Percentiles rank a stretch among this genome's conserved stretches.
Conservation (phyloP, 2,113 vertebrate species). For the Dryoscopus gambensis region DNA sequence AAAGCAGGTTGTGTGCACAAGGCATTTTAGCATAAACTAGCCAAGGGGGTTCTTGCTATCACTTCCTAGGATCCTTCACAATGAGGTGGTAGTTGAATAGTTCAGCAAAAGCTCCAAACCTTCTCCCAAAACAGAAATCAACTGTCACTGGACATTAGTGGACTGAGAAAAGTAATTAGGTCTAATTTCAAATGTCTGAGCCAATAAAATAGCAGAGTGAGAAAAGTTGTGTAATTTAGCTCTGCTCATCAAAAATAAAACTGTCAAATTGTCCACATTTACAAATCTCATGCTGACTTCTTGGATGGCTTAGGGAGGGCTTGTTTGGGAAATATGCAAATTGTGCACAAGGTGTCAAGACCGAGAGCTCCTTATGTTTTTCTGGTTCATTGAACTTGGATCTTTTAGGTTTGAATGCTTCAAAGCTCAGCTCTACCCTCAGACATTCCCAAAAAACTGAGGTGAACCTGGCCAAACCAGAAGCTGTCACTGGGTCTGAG, state of each 20-base stretch:
- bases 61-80: not conserved
- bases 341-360: not conserved
- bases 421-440: not conserved
- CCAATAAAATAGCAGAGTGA: conserved; percentile 1
- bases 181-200: conserved; percentile 37
- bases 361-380: not conserved
- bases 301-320: not conserved
- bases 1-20: not conserved
- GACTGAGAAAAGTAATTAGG: conserved; percentile 40
- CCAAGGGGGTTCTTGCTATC: not conserved
- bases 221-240: not conserved
- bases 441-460: not conserved
- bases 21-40: not conserved
- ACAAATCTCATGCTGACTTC: not conserved
- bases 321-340: not conserved
- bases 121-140: not conserved
- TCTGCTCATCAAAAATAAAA: not conserved
- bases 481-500: not conserved
- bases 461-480: not conserved
- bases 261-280: not conserved
- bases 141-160: not conserved
- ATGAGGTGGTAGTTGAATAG: not conserved
- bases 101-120: not conserved
- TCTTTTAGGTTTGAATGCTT: not conserved
- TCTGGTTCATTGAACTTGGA: not conserved